Evolutionary conservation across 2,888 invertebrate species (phyloP), one percentile per base, ranked within the genome.

Genomic region (Agrilus cyanescens): DNA sequence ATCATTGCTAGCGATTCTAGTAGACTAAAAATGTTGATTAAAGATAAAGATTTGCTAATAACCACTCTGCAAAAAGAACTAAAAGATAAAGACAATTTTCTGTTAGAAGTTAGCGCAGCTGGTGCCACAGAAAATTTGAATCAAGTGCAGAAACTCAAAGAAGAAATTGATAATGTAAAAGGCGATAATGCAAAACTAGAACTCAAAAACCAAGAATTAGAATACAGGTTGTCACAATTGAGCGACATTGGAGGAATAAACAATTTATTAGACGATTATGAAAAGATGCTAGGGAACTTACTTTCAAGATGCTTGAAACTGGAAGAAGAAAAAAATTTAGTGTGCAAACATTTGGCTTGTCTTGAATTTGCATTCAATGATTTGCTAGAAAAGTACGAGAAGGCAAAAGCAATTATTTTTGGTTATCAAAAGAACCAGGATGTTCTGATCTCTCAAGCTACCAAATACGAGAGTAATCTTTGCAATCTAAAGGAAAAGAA

Each of bases 351-450:
- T 49, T 46, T 60, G 15, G 50, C 54, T 2, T 60, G 61, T 46
- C 45, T 66, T 16, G 62, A 64, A 46, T 38, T 40, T 6, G 56
- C 62, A 16, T 63, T 60, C 44, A 47, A 53, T n/a, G 58, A 61
- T 36, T 46, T 66, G 6, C 38, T 62, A 12, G 52, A 55, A 13
- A 63, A 62, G 44, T 64, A 58, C 46, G 59, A 60, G 43, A 55
- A 57, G 36, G 53, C 63, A 0, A 63, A 60, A 49, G 37, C 44
- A 4, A 51, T 61, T 4, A 53, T 66, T 12, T 42, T 50, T 29
- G 58, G 57, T 2, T 58, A 59, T 35, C 57, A 59, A 48, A 45
- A 51, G 16, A 61, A 64, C 46, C 60, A 66, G 41, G 50, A 52
- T 3, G 38, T 54, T 1, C 47, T 64, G 31, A 50, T 55, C 39